These are phyloP conservation scores for Periophthalmus magnuspinnatus DNA, from an alignment of 2,797 vertebrate genomes.

Conservation along the genomic window DNA sequence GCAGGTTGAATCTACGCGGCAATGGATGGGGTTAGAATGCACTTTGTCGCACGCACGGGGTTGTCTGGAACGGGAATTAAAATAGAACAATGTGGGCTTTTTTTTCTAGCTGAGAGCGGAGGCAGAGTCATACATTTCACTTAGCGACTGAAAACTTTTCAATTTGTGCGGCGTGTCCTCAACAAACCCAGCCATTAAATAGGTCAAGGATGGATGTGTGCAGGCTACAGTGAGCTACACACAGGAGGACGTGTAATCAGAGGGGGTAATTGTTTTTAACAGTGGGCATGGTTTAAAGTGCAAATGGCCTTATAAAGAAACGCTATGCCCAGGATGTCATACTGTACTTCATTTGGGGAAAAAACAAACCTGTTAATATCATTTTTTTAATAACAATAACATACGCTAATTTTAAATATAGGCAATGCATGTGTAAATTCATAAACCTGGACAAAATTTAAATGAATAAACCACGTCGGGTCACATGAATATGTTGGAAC, in stretches of 20 bases:
- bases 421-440: too few species aligned
- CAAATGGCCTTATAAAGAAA: neutral
- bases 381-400: too few species aligned
- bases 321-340: neutral
- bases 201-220: constrained; percentile 79
- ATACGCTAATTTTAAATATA: too few species aligned
- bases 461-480: too few species aligned
- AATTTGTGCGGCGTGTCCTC: constrained; percentile 73
- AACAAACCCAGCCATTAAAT: constrained; percentile 78
- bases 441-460: too few species aligned
- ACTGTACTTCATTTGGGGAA: neutral
- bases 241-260: constrained; percentile 49
- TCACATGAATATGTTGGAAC: too few species aligned
- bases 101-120: constrained; percentile 40
- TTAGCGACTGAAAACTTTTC: constrained; percentile 80
- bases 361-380: neutral
- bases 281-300: constrained; percentile 27
- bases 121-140: constrained; percentile 80
- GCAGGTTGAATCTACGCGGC: constrained; percentile 81
- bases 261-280: constrained; percentile 45
- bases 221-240: constrained; percentile 52
- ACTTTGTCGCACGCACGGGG: constrained; percentile 58
- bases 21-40: constrained; percentile 74
- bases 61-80: constrained; percentile 81
- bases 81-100: constrained; percentile 77